Conservation (phyloP, 2,888 invertebrate species). For the Ophraella communa region DNA sequence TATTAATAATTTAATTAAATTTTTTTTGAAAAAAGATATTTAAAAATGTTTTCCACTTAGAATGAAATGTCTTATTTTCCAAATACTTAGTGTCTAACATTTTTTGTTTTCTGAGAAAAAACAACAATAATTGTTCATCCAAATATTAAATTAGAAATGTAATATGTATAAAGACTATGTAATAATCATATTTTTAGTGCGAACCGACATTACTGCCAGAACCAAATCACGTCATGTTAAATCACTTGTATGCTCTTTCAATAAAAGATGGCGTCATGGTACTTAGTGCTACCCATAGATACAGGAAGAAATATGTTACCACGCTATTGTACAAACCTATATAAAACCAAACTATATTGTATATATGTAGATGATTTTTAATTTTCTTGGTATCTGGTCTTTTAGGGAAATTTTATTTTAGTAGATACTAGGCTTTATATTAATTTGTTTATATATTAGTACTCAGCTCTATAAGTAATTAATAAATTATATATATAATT, state of each 20-base stretch:
- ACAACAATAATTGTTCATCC: no score
- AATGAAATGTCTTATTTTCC: no score
- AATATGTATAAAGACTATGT: no score
- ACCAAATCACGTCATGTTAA: constrained; percentile 99
- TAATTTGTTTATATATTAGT: constrained; percentile 19
- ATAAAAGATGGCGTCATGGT: constrained; percentile 99
- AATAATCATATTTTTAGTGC: constrained; percentile 71
- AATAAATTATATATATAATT: constrained; percentile 14
- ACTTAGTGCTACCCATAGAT: constrained; percentile 96
- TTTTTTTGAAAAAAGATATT: no score
- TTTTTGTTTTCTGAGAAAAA: no score
- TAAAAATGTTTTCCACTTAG: no score
- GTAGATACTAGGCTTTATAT: constrained; percentile 21
- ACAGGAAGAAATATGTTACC: constrained; percentile 99
- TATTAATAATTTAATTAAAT: no score
- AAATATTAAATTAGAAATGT: no score
- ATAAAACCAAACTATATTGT: constrained; percentile 58
- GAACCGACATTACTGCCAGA: constrained; percentile 99
- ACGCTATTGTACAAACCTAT: constrained; percentile 98
- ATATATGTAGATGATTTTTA: constrained; percentile 17
- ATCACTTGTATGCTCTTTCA: constrained; percentile 98
- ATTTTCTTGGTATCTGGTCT: neutral
- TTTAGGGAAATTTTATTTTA: constrained; percentile 19
- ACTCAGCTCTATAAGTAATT: constrained; percentile 11
- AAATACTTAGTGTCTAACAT: no score